Percentiles rank a stretch among this genome's conserved stretches.
Conservation (phyloP, 2,888 invertebrate genomes). For the Vannuccia rotundouncinata region DNA sequence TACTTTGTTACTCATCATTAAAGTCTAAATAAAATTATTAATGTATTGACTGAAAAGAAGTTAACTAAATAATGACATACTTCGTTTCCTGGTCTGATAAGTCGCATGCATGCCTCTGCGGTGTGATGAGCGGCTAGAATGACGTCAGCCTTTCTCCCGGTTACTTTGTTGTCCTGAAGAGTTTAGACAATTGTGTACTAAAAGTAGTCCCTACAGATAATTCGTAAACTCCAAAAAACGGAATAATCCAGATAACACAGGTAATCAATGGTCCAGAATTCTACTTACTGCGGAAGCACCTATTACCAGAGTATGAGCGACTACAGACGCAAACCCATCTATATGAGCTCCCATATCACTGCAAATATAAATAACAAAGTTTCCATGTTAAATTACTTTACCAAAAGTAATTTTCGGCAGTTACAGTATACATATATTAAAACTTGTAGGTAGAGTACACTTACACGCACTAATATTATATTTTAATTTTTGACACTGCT, state of each 20-base stretch:
- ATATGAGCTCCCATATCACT: slow-evolving; percentile 91
- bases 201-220: too few relatives aligned
- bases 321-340: slow-evolving; percentile 96
- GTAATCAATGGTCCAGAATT: too few relatives aligned
- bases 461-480: too few relatives aligned
- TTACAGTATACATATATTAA: too few relatives aligned
- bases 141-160: slow-evolving; percentile 85
- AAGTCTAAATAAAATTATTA: slow-evolving; percentile 25
- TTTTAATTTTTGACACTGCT: too few relatives aligned
- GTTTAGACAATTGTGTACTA: too few relatives aligned
- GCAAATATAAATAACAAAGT: slow-evolving; percentile 40
- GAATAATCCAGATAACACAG: not conserved
- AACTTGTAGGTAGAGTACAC: too few relatives aligned
- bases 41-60: not conserved
- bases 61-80: not conserved
- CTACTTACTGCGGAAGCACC: slow-evolving; percentile 67
- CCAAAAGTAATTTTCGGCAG: slow-evolving; percentile 27
- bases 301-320: slow-evolving; percentile 86
- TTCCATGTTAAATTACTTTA: not conserved
- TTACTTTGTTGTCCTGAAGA: slow-evolving; percentile 68
- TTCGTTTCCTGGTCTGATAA: slow-evolving; percentile 75
- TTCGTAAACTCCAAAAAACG: too few relatives aligned
- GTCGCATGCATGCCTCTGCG: slow-evolving; percentile 84
- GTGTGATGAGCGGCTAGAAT: slow-evolving; percentile 88
- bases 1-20: too few relatives aligned